Base-by-base conservation (phyloP, 2,888 invertebrate genomes). In the Cremastinae sp. region DNA sequence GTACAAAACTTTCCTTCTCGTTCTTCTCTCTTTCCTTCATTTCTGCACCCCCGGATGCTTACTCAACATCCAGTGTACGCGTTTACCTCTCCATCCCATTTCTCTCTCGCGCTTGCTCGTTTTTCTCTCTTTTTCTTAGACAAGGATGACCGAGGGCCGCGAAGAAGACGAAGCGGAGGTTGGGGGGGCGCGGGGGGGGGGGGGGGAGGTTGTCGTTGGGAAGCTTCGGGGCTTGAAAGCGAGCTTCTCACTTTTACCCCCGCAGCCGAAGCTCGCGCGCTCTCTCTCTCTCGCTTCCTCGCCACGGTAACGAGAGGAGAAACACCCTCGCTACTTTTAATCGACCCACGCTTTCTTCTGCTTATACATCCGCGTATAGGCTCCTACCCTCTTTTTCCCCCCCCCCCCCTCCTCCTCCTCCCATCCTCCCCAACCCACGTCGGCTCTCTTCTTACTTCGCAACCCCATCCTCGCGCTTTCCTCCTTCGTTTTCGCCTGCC, bases 281-380 rank as follows among this genome's bases (percentile, higher is more conserved):
- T 51, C 49, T 58, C 41, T 16, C 51, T 51, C 58, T 12, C 56
- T 18, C 28, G 2, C 82, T 83, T 82, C 82, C 81, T 82, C 84
- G 85, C 86, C 83, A 83, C 84, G 85, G 88, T 89, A 89, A 89
- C 89, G 88, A 89, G 89, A 89, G 89, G 89, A 89, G 89, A 89
- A 89, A 89, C 89, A 89, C 89, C 89, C 89, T 90, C 89, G 89
- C 89, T 89, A 89, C 89, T 89, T 90, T 90, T 90, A 90, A 89
- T 90, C 89, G 89, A 89, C 89, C 89, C 89, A 87, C 86, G 89
- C 89, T 90, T 89, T 90, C 89, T 89, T 89, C 87, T 87, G 88
- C 88, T 89, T 87, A 88, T 89, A 89, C 88, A 88, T 88, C 87
- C 88, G 87, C 87, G 80, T 53, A 61, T 53, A 82, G 82, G 83